Evolutionary conservation across 2,113 vertebrate species (phyloP).

Genomic region (Puntigrus tetrazona): DNA sequence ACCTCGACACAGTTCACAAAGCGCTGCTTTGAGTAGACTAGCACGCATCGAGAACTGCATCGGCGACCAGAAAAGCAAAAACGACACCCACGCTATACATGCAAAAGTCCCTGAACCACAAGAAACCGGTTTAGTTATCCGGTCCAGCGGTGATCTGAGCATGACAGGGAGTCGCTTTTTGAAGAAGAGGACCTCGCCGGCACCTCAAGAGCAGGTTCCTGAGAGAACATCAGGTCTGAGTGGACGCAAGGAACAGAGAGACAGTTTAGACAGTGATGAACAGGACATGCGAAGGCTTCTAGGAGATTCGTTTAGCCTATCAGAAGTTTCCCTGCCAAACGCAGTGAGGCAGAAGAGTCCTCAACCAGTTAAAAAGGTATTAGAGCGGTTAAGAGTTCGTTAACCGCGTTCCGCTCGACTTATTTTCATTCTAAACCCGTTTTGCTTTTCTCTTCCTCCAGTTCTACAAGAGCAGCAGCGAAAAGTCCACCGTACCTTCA

Average conservation of each 20-base stretch:
- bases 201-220: constrained; percentile 3
- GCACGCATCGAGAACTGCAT: constrained; percentile 76
- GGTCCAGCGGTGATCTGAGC: constrained; percentile 49
- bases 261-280: constrained; percentile 74
- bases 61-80: constrained; percentile 53
- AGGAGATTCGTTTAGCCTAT: constrained; percentile 65
- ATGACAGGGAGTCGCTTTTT: constrained; percentile 64
- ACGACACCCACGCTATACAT: neutral
- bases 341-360: constrained; percentile 19
- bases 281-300: constrained; percentile 73
- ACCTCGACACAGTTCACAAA: constrained; percentile 58
- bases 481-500: constrained; percentile 19
- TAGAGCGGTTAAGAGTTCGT: neutral
- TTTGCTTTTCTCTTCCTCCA: constrained; percentile 30
- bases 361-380: constrained; percentile 51
- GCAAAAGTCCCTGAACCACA: neutral
- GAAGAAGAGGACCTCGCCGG: constrained; percentile 65
- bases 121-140: neutral
- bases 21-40: constrained; percentile 67
- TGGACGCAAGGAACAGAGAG: constrained; percentile 18
- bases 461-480: constrained; percentile 52
- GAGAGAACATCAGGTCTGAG: neutral
- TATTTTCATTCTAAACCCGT: neutral
- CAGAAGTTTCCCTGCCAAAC: constrained; percentile 45
- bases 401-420: neutral